Base-by-base conservation (phyloP, 2,797 vertebrate species). In the Epinephelus malabaricus region DNA sequence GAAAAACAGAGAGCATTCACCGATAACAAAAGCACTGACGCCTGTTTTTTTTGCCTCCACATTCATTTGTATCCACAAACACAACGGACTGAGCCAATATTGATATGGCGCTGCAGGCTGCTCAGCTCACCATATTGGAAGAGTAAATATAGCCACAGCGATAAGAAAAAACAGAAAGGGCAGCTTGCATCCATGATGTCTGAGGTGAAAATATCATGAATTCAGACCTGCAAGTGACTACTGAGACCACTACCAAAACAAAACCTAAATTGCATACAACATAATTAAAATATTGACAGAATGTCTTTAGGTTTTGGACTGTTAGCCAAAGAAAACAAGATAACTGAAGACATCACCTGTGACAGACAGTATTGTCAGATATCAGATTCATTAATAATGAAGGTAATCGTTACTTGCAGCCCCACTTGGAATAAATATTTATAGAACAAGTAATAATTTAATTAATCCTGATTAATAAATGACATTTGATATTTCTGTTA, bases 41-140 rank as follows among this genome's bases (percentile, higher is more conserved):
- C 64, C 84, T 75, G 53, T 59, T 58, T 79, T 54, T 86, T 89
- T 89, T 84, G 34, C 34, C 34, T 85, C 65, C 85, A 88, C 90
- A 87, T 90, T 92, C 61, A 82, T 91, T 89, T 89, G 84, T 92
- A 88, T 93, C 89, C 84, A 83, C 89, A 92, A 92, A 92, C 90
- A 89, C 77, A 77, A 72, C 73, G 3, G 69, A 71, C 90, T 89
- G 88, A 94, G 88, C 87, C 82, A 95, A 95, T 92, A 94, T 92
- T 95, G 94, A 94, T 94, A 90, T 71, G 91, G 81, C 76, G 73
- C 85, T 76, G 84, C 85, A 84, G 84, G 86, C 85, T 55, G 79
- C 90, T 82, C 78, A 21, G 86, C 91, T 81, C 89, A 80, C 86
- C 80, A 78, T 81, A 78, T 76, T 92, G 82, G 86, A 88, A 88